Evolutionary conservation across 2,113 vertebrate genomes (phyloP), one percentile per base, ranked within the genome.

Genomic region (Aramus guarauna): DNA sequence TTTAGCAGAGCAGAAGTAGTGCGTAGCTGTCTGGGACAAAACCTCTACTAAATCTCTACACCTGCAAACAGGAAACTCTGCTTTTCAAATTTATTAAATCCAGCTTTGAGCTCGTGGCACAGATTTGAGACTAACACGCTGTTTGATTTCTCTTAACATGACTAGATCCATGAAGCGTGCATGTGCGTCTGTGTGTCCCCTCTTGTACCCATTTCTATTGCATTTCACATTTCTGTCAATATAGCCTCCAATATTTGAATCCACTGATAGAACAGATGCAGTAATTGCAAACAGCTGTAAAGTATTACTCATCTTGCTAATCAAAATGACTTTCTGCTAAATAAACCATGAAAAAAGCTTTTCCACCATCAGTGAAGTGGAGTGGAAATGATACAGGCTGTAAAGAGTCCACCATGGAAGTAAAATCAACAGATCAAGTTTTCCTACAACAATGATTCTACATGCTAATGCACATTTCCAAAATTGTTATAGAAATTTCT

Each of bases 261-360:
- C 98, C 97, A 79, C 98, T 98, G 98, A 99, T 99, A 99, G 97
- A 96, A 98, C 98, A 98, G 98, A 99, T 98, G 98, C 98, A 98
- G 98, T 99, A 99, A 99, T 98, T 99, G 98, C 98, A 98, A 98
- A 98, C 98, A 98, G 98, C 98, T 99, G 98, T 99, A 98, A 98
- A 99, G 97, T 99, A 99, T 99, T 98, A 98, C 98, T 99, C 98
- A 99, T 98, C 98, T 96, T 98, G 97, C 98, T 99, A 99, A 99
- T 99, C 99, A 99, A 98, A 99, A 99, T 99, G 99, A 99, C 99
- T 99, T 98, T 98, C 98, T 99, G 98, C 98, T 99, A 99, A 99
- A 99, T 99, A 99, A 99, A 99, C 98, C 99, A 99, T 99, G 99
- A 99, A 99, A 99, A 99, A 99, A 99, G 98, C 99, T 99, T 99